Base-by-base conservation (phyloP, 2,113 vertebrate genomes). In the Cygnus buccinator region DNA sequence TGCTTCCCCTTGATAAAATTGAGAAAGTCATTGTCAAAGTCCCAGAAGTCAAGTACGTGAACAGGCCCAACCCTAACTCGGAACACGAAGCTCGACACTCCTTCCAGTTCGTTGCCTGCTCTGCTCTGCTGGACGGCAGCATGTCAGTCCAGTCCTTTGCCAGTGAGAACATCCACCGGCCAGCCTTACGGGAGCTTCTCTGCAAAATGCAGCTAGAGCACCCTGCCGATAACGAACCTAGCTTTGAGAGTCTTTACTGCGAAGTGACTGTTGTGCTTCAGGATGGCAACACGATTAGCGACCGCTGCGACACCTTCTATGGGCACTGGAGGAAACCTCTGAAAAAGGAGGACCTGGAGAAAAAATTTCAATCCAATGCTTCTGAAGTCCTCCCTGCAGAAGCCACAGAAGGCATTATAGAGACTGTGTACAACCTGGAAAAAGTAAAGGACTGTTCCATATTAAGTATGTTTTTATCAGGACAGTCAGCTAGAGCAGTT, bases 301-400 rank as follows among this genome's bases (percentile, higher is more conserved):
- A 98, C 76, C 96, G 96, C 26, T 99, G 98, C 0, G 82, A 99
- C 26, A 99, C 99, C 0, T 99, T 99, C 96, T 99, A 99, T 0
- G 99, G 99, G 44, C 99, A 99, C 97, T 99, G 99, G 99, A 99
- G 99, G 95, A 99, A 98, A 65, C 99, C 99, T 8, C 96, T 99
- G 91, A 97, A 94, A 95, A 97, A 98, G n/a, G 84, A 97, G 62
- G 98, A 99, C 95, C 96, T 99, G 75, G 96, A 97, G 92, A 96
- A 97, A 28, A 99, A 99, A 94, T 99, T 99, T 95, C 97, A 94
- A 5, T 76, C 78, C 21, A 99, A 99, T 6, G 98, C 98, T 14
- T 97, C 97, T 1, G 29, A 90, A 0, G 76, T 96, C 52, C 90
- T 99, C 90, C 81, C 98, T 4, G 6, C 46, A 8, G 97, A 99